Percentiles rank a stretch among this genome's conserved stretches.
Evolutionary conservation across 2,888 invertebrate genomes (phyloP).

Genomic region (Chrysodeixis includens): DNA sequence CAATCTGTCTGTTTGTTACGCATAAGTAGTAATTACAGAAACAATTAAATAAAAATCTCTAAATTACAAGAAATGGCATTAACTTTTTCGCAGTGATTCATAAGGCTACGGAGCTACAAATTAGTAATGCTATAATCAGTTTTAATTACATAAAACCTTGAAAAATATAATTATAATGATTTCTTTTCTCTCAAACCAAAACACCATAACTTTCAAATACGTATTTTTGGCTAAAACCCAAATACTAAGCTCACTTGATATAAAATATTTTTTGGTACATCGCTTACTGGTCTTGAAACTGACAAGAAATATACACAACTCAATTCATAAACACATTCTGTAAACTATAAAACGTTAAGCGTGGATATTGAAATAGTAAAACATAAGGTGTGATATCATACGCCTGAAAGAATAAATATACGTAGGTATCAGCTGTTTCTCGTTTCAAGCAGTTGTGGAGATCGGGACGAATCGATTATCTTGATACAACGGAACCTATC

Average conservation of each 20-base stretch:
- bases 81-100: too few relatives aligned
- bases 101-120: too few relatives aligned
- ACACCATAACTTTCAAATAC: not conserved
- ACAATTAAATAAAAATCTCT: too few relatives aligned
- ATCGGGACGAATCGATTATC: constrained; percentile 8
- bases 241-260: not conserved
- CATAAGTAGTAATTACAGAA: too few relatives aligned
- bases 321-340: constrained; percentile 1
- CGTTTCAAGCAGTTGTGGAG: constrained; percentile 5
- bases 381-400: constrained; percentile 5
- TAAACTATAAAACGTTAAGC: constrained; percentile 9
- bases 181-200: not conserved
- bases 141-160: not conserved
- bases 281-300: not conserved
- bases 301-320: not conserved
- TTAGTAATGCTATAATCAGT: not conserved
- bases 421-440: not conserved
- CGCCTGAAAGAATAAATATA: constrained; percentile 7
- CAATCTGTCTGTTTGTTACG: too few relatives aligned
- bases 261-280: not conserved
- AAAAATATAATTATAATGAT: too few relatives aligned
- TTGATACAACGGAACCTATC: not conserved
- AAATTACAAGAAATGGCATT: too few relatives aligned
- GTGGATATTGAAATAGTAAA: constrained; percentile 13
- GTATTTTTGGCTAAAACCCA: not conserved